A percentile compares a stretch with the other conserved stretches of the same genome.
Evolutionary conservation across 2,888 invertebrate species (phyloP).

Genomic region (Tetramorium bicarinatum): DNA sequence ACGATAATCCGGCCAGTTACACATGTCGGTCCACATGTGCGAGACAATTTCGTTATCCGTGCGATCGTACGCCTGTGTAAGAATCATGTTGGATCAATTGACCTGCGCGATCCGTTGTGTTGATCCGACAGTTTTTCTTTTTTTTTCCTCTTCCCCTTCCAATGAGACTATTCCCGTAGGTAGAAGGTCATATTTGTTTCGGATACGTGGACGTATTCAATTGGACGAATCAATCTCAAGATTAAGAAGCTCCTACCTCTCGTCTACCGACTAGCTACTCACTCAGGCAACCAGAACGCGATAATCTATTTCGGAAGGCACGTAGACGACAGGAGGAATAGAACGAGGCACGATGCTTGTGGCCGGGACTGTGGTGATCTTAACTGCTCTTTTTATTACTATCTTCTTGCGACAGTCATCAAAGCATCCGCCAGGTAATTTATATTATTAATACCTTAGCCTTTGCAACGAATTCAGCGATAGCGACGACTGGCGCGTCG

Average conservation of each 20-base stretch:
- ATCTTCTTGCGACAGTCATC: background rate
- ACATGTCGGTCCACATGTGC: background rate
- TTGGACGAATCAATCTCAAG: background rate
- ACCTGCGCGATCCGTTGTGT: background rate
- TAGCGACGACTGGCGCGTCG: background rate
- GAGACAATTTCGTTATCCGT: background rate
- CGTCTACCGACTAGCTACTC: too few species aligned
- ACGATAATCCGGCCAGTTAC: background rate
- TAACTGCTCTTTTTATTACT: conserved; percentile 33
- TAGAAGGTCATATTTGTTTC: background rate
- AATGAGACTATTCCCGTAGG: background rate
- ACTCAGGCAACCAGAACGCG: background rate
- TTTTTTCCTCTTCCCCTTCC: background rate
- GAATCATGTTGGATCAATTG: background rate
- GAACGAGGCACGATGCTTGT: background rate
- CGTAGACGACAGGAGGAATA: background rate
- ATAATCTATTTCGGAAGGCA: background rate
- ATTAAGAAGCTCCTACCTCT: background rate
- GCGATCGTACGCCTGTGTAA: background rate
- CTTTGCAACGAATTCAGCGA: background rate
- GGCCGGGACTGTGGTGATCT: background rate
- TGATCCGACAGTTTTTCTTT: background rate
- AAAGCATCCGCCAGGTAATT: conserved; percentile 69
- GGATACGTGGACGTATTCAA: background rate
- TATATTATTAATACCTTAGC: background rate